These are phyloP conservation scores for Eretmochelys imbricata DNA, from an alignment of 2,113 vertebrate species.

Conservation along the genomic window DNA sequence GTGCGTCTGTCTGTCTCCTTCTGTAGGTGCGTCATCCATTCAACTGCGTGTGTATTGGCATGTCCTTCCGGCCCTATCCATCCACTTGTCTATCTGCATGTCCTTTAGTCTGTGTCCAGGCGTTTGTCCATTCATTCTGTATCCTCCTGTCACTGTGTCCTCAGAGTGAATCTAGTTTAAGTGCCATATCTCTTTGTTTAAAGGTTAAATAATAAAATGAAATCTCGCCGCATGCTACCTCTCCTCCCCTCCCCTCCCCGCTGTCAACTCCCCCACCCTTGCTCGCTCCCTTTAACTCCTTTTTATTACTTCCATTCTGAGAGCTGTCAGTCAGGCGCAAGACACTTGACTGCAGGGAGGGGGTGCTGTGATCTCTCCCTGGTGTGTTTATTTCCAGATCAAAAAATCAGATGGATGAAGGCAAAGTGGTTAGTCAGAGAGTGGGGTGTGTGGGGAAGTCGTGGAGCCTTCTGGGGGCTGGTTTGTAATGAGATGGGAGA, in stretches of 20 bases:
- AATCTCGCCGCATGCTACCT: neutral
- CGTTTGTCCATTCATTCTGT: neutral
- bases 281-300: neutral
- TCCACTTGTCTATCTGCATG: neutral
- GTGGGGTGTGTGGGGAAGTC: neutral
- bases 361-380: neutral
- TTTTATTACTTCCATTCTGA: conserved; percentile 9
- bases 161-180: neutral
- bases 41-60: neutral
- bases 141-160: neutral
- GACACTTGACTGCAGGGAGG: neutral
- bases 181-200: conserved; percentile 12
- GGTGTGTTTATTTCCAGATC: neutral
- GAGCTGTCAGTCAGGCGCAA: neutral
- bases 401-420: neutral
- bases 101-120: neutral
- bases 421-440: neutral
- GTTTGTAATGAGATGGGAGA: neutral
- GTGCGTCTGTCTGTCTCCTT: neutral
- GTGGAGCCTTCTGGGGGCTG: neutral
- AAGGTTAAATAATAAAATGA: conserved; percentile 29
- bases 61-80: neutral
- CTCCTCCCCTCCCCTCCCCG: neutral
- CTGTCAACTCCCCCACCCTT: neutral
- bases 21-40: neutral